Conservation (phyloP, 2,888 invertebrate species). For the Caenorhabditis sp. region DNA sequence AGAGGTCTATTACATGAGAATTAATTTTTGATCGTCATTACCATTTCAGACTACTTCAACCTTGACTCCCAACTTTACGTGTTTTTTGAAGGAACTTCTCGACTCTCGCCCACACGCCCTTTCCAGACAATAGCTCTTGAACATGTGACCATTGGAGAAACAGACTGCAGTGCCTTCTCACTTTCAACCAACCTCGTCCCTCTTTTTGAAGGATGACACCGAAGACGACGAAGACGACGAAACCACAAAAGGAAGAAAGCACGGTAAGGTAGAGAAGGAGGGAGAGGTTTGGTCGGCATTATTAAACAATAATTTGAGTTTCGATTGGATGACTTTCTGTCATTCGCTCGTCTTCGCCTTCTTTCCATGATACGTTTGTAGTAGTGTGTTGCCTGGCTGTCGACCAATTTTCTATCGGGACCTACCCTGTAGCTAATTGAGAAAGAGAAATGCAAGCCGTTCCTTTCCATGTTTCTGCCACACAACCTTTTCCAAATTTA, state of each 20-base stretch:
- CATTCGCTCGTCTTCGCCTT: constrained; percentile 51
- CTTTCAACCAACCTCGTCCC: constrained; percentile 30
- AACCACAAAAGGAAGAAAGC: constrained; percentile 35
- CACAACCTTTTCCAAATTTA: constrained; percentile 5
- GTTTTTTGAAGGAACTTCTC: not conserved
- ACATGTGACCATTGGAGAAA: constrained; percentile 37
- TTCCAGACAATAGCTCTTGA: constrained; percentile 61
- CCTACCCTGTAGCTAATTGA: constrained; percentile 51
- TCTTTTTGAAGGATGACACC: constrained; percentile 1
- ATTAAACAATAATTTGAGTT: constrained; percentile 64
- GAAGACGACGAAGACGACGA: constrained; percentile 9
- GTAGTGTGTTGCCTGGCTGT: constrained; percentile 45
- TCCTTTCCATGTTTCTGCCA: constrained; percentile 21
- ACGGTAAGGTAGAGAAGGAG: constrained; percentile 5
- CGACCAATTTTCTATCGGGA: constrained; percentile 62
- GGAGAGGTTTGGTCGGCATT: constrained; percentile 53
- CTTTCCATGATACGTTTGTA: constrained; percentile 62
- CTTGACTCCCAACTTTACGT: constrained; percentile 9
- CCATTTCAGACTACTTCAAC: constrained; percentile 32
- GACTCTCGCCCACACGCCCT: constrained; percentile 3
- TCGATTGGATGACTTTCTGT: constrained; percentile 62
- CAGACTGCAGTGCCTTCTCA: constrained; percentile 33
- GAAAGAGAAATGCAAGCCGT: constrained; percentile 40
- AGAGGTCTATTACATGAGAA: constrained; percentile 7
- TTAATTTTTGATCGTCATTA: not conserved